phyloP scores from a whole-genome alignment of 1,140 invertebrate genomes.

The Caenorhabditis elegans region DNA sequence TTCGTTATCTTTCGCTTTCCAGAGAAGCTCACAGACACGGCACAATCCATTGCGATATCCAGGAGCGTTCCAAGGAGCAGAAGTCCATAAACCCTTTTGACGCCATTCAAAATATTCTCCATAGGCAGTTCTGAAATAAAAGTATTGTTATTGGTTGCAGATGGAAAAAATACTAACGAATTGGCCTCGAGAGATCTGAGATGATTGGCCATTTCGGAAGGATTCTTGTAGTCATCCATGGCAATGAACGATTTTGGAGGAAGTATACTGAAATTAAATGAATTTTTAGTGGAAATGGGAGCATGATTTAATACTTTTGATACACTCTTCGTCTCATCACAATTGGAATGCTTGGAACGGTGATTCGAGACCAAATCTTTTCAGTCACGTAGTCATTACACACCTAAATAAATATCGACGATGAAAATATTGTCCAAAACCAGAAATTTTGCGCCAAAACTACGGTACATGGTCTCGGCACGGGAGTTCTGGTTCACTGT shows the following conservation, averaged over 20 bases:
- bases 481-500: no score
- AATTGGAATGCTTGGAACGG: constrained; percentile 35
- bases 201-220: constrained; percentile 43
- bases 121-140: constrained; percentile 35
- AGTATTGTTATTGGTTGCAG: background rate
- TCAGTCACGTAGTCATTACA: constrained; percentile 52
- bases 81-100: constrained; percentile 28
- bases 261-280: constrained; percentile 35
- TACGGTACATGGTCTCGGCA: no score
- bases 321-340: constrained; percentile 36
- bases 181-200: constrained; percentile 27
- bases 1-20: constrained; percentile 4
- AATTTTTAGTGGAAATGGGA: background rate
- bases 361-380: constrained; percentile 45
- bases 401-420: constrained; percentile 12
- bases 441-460: no score
- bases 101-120: constrained; percentile 41
- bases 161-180: background rate
- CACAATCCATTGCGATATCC: constrained; percentile 38
- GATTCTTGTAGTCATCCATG: constrained; percentile 44
- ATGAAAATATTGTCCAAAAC: no score
- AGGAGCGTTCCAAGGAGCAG: constrained; percentile 36
- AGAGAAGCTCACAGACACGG: constrained; percentile 35
- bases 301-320: background rate
- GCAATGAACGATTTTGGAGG: constrained; percentile 48